Evolutionary conservation across 1,140 invertebrate species (phyloP), one percentile per base, ranked within the genome.

Genomic region (Sycobia sp.): DNA sequence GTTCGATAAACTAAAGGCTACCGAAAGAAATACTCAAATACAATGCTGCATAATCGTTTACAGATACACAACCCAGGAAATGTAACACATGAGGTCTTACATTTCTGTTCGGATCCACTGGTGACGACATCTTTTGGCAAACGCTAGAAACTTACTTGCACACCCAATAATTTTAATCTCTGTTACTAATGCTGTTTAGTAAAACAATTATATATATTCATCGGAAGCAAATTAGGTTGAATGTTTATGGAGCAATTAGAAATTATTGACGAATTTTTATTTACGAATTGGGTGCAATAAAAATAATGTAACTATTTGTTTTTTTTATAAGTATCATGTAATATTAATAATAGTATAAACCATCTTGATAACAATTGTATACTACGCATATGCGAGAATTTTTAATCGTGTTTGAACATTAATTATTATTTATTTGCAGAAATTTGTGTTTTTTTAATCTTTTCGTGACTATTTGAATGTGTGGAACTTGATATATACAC

Each of bases 361-460:
- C 67, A 66, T 59, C 70, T 67, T 65, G 53, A 66, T 69, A 65
- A 71, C 68, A 58, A 74, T 69, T 71, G 73, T 73, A 72, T 73
- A 71, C 69, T 72, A 78, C 72, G 75, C 75, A 78, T 73, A 77
- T 76, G 75, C 69, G 73, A 75, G 66, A 71, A 76, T 65, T 77
- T 78, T 78, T 73, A 79, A 81, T 78, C 75, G 80, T 80, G 76
- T 80, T 81, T 80, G 76, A 77, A 73, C 70, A 78, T 79, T 80
- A 76, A 75, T 74, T 73, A 76, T 72, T 81, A 73, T 71, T 78
- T 79, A 81, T 80, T 78, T 81, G 76, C 79, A 81, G 76, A 80
- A 80, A 78, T 78, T 81, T 81, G 78, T 80, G 76, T 78, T 81
- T 80, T 81, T 77, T 79, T 76, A 80, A 80, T 80, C 77, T 81